phyloP scores from a whole-genome alignment of 2,888 invertebrate species.

The Meta bourneti region DNA sequence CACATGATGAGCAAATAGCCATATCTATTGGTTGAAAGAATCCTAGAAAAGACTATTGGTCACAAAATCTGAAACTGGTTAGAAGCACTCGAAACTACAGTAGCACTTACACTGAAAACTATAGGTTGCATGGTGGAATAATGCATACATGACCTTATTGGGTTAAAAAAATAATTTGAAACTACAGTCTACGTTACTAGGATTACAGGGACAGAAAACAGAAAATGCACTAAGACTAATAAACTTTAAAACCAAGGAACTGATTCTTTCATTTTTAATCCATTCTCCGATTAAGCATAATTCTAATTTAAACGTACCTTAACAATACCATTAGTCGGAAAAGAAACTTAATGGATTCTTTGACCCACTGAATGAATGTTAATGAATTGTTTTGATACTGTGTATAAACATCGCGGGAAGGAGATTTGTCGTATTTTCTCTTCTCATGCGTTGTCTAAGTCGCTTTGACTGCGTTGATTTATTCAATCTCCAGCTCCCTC shows the following conservation, averaged over 20 bases:
- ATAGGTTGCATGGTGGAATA: no score
- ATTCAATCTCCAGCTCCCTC: conserved; percentile 5
- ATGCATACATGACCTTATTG: no score
- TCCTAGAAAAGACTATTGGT: no score
- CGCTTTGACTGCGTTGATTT: conserved; percentile 1
- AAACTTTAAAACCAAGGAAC: not conserved
- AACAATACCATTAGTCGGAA: not conserved
- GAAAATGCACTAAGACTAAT: not conserved
- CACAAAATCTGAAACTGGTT: no score
- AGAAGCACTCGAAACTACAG: no score
- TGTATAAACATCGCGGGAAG: not conserved
- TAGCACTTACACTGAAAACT: no score
- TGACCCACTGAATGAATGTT: not conserved
- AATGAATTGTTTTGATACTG: not conserved
- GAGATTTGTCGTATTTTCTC: not conserved
- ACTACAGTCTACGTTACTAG: no score
- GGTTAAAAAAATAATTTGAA: no score
- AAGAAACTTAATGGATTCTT: not conserved
- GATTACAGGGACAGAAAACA: no score
- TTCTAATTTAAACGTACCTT: not conserved
- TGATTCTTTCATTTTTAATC: not conserved
- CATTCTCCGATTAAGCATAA: not conserved
- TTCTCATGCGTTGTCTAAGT: not conserved
- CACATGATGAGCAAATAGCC: no score
- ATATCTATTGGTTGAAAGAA: no score